Percentiles rank a stretch among this genome's conserved stretches.
Evolutionary conservation across 2,888 invertebrate genomes (phyloP).

Genomic region (Tuta absoluta): DNA sequence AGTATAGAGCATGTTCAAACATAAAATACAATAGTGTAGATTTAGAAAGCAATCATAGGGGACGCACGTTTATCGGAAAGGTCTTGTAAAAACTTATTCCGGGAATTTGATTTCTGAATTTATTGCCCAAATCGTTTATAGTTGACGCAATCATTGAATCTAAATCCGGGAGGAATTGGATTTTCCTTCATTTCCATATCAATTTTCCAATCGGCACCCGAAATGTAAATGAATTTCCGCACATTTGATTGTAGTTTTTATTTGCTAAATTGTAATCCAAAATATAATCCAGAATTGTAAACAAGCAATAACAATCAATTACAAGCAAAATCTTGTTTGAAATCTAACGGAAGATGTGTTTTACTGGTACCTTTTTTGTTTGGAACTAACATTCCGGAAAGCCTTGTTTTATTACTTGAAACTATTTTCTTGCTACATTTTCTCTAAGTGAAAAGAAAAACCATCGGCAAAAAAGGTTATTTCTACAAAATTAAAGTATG

Average conservation of each 20-base stretch:
- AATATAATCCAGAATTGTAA: not conserved
- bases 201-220: slow-evolving; percentile 8
- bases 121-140: not conserved
- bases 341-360: not conserved
- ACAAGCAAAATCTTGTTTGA: too few relatives aligned
- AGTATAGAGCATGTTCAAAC: too few relatives aligned
- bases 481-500: not conserved
- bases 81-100: not conserved
- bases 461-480: not conserved
- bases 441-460: not conserved
- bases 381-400: not conserved
- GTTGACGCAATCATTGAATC: slow-evolving; percentile 3
- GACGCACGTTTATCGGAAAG: not conserved
- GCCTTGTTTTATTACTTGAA: not conserved
- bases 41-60: too few relatives aligned
- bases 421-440: not conserved
- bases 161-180: not conserved
- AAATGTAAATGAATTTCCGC: not conserved
- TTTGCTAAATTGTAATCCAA: not conserved
- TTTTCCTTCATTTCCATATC: slow-evolving; percentile 8
- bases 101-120: not conserved
- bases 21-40: too few relatives aligned
- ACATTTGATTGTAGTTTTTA: not conserved
- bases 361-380: not conserved
- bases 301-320: not conserved